Evolutionary conservation across 2,797 vertebrate species (phyloP).

Genomic region (Danio kyathit): DNA sequence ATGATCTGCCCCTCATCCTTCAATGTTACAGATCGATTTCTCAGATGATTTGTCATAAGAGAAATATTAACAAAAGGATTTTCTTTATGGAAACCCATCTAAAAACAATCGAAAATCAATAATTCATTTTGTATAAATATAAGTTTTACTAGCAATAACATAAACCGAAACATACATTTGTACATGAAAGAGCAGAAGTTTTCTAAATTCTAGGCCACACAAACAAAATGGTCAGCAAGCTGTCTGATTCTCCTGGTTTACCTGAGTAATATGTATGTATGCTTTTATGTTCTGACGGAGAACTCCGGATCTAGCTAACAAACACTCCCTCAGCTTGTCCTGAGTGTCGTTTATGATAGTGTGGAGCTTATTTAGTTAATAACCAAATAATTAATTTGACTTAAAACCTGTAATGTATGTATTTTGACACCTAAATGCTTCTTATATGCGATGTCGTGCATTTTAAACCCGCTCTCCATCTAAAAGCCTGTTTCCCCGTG

Average conservation of each 20-base stretch:
- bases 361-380: not conserved
- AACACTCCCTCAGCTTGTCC: not conserved
- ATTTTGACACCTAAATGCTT: not conserved
- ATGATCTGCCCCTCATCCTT: too few species aligned
- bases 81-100: too few species aligned
- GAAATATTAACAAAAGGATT: too few species aligned
- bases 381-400: not conserved
- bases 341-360: not conserved
- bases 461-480: not conserved
- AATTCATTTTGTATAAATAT: too few species aligned
- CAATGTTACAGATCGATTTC: too few species aligned
- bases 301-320: not conserved
- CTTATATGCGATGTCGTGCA: too few species aligned
- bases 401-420: not conserved
- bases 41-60: too few species aligned
- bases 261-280: too few species aligned
- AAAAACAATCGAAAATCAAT: too few species aligned
- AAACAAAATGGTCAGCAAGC: not conserved
- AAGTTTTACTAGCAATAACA: too few species aligned
- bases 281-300: not conserved
- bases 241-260: not conserved
- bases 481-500: not conserved
- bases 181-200: too few species aligned
- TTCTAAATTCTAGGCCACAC: not conserved
- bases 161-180: too few species aligned